phyloP scores from a whole-genome alignment of 2,113 vertebrate species.

The Malurus melanocephalus region DNA sequence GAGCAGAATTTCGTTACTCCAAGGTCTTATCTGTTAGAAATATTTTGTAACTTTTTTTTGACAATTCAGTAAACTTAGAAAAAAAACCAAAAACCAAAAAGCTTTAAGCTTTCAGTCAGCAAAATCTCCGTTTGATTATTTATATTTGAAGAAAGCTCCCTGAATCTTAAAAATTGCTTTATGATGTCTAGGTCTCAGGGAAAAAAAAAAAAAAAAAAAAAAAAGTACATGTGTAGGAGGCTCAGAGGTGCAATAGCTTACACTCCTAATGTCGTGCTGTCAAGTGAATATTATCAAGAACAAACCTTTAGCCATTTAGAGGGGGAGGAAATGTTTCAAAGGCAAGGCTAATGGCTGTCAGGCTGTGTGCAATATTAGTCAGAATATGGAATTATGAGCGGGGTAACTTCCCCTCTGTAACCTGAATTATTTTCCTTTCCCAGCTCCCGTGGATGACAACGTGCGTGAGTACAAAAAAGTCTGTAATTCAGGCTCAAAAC shows the following conservation, averaged over 20 bases:
- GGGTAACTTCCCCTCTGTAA: not conserved
- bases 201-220: not conserved
- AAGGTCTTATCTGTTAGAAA: not conserved
- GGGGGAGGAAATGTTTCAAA: not conserved
- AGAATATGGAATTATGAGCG: not conserved
- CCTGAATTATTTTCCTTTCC: not conserved
- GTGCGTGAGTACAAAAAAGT: not conserved
- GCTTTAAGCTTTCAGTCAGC: not conserved
- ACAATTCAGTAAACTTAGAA: not conserved
- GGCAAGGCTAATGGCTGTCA: slow-evolving; percentile 16
- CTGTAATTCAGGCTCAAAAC: not conserved
- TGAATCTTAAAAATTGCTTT: slow-evolving; percentile 24
- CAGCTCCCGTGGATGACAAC: not conserved
- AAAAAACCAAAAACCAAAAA: not conserved
- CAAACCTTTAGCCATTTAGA: slow-evolving; percentile 18
- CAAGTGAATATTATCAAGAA: slow-evolving; percentile 16
- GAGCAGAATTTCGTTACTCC: not conserved
- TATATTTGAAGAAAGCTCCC: not conserved
- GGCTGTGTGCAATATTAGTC: not conserved
- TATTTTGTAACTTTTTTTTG: slow-evolving; percentile 7
- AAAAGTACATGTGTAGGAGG: not conserved
- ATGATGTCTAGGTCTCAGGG: not conserved
- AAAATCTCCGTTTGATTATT: not conserved
- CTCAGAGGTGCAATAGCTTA: slow-evolving; percentile 11
- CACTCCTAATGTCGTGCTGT: not conserved